Base-by-base conservation (phyloP, 2,888 invertebrate genomes). In the Odontocolon sp. region DNA sequence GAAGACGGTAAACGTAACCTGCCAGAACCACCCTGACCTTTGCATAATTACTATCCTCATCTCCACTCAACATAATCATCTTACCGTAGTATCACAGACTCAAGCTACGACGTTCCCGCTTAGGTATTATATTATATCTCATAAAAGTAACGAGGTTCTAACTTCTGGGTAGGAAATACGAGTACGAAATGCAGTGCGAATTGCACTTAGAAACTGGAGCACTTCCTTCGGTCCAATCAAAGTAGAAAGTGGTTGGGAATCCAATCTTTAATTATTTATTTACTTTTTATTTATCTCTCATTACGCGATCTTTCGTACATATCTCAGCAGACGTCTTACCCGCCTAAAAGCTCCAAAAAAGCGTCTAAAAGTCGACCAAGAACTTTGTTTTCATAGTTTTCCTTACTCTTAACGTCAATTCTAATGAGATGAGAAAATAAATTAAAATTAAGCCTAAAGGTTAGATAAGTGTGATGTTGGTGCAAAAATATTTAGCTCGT, bases 21-120 rank as follows among this genome's bases (percentile, higher is more conserved):
- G 66, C 59, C 66, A 40, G 52, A 64, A 70, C 61, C 40, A 64
- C 45, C 54, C 63, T 45, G 71, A 70, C 75, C 80, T 73, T 75
- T 66, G 70, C 77, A 18, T 68, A 66, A 66, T 81, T 80, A 75
- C 77, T 77, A 80, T 77, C 77, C 63, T 74, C 68, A 63, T 74
- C 54, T 63, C 45, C 74, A 56, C 56, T 57, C 68, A 63, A 63
- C 68, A 50, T 68, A 63, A 74, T 68, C 40, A 68, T 74, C 28
- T 45, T 63, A 38, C 18, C 59, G 78, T 73, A 76, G 72, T 77
- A 80, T 78, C 78, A 57, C 23, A 50, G 33, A 36, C 40, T 26
- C 3, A 33, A 66, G 52, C 38, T 59, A 40, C 42, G 66, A 52
- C 28, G 33, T 66, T 52, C 42, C 52, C 56, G 66, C 71, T 66